A percentile compares a stretch with the other conserved stretches of the same genome.
Evolutionary conservation across 1,140 invertebrate species (phyloP).

Genomic region (Chlorops oryzae): DNA sequence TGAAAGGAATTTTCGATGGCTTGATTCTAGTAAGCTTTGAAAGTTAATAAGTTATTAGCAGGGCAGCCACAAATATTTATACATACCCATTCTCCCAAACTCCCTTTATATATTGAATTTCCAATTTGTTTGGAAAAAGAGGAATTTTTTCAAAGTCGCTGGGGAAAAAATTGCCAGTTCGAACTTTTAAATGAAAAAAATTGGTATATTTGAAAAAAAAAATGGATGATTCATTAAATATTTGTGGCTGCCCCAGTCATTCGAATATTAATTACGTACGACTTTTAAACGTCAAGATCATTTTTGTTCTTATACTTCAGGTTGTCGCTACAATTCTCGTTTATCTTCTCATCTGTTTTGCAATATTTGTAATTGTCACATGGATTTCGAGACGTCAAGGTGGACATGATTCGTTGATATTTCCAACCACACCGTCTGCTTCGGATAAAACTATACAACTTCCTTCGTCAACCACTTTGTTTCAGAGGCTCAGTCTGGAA

Average conservation of each 20-base stretch:
- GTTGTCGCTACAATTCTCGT: constrained; percentile 12
- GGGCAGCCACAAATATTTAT: too few species aligned
- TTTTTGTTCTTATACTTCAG: constrained; percentile 13
- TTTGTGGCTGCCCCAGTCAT: too few species aligned
- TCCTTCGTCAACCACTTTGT: too few species aligned
- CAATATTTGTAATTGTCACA: constrained; percentile 14
- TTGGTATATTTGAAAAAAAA: neutral
- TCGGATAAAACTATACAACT: too few species aligned
- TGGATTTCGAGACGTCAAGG: constrained; percentile 11
- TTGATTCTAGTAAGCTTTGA: constrained; percentile 14
- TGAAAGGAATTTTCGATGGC: constrained; percentile 9
- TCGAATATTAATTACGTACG: too few species aligned
- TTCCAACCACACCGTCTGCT: too few species aligned
- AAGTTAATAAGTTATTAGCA: too few species aligned
- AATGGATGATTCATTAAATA: neutral
- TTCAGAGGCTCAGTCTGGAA: too few species aligned
- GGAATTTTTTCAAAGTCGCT: neutral
- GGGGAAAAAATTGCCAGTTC: neutral
- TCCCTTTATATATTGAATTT: too few species aligned
- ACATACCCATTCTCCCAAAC: neutral
- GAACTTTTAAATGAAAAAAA: constrained; percentile 8
- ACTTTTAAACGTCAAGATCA: neutral
- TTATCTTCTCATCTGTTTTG: constrained; percentile 14
- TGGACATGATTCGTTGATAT: too few species aligned
- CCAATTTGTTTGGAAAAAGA: neutral